Base-by-base conservation (phyloP, 2,113 vertebrate species). In the Thomomys bottae region DNA sequence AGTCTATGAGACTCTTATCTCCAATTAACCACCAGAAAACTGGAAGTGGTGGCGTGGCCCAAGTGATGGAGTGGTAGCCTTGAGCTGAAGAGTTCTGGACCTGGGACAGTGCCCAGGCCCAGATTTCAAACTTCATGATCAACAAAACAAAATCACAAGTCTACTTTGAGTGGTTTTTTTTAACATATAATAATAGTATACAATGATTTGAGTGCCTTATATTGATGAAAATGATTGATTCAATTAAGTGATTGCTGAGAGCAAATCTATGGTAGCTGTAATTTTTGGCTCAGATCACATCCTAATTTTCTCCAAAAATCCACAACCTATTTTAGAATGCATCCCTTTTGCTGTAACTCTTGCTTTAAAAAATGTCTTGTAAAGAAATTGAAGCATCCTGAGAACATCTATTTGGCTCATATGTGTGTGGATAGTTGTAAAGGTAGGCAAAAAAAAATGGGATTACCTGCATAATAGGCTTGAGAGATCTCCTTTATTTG, bases 401-500 rank as follows among this genome's bases (percentile, higher is more conserved):
- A n/a, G 49, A 79, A 83, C 84, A 78, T 42, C 10, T 75, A 23
- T 14, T 8, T 80, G 38, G 73, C 54, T 84, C 36, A 11, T 2
- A 18, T 3, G 66, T 8, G 4, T 59, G 68, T 77, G 34, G 40
- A 77, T 45, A 45, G 9, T 36, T 14, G 23, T 26, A 68, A 59
- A 75, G 32, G 36, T 21, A 11, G 49, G n/a, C 59, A 32, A 78
- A 90, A 32, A 78, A 90, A 70, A 80, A 24, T 17, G 9, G 24
- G n/a, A 49, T 59, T 67, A 99, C 99, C 98, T 97, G 97, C 95
- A 20, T 98, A 96, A 92, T 98, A 99, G 0, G 97, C 98, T 17
- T 98, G 98, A 38, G 96, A 94, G 42, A 99, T 49, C 87, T 98
- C 98, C 76, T 97, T 98, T 85, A 99, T 97, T 94, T 99, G 98